phyloP scores from a whole-genome alignment of 2,888 invertebrate genomes.

The Orthosia gracilis region DNA sequence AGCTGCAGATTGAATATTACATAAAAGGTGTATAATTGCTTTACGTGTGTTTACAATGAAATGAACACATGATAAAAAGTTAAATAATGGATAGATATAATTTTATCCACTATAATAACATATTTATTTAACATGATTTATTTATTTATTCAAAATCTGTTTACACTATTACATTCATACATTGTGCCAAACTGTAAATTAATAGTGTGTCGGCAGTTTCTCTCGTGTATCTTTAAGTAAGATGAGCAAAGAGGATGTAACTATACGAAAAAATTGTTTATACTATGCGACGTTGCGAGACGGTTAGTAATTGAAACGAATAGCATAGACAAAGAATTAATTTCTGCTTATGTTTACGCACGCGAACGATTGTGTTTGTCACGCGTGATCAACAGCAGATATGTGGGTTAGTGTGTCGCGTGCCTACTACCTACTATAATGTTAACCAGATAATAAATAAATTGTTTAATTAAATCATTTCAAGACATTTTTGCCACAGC shows the following conservation, averaged over 20 bases:
- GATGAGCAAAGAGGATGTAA: conserved; percentile 42
- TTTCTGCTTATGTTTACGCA: conserved; percentile 72
- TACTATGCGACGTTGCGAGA: conserved; percentile 45
- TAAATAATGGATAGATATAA: not conserved
- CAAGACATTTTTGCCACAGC: conserved; percentile 17
- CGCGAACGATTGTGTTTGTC: conserved; percentile 79
- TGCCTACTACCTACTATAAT: conserved; percentile 58
- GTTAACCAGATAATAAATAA: conserved; percentile 47
- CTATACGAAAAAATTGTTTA: conserved; percentile 36
- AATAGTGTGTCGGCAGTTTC: too few relatives aligned
- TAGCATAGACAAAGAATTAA: conserved; percentile 61
- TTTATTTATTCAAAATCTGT: too few relatives aligned
- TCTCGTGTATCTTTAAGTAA: not conserved
- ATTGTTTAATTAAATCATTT: conserved; percentile 45
- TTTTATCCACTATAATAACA: too few relatives aligned
- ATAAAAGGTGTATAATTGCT: not conserved
- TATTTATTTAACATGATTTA: too few relatives aligned
- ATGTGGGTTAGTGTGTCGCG: conserved; percentile 84
- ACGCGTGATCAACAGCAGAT: conserved; percentile 82
- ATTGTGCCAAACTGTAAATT: too few relatives aligned
- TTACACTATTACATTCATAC: too few relatives aligned
- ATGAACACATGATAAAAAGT: not conserved
- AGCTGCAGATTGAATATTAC: conserved; percentile 7
- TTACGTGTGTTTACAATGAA: not conserved
- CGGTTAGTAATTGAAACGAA: conserved; percentile 62